Evolutionary conservation across 2,888 invertebrate genomes (phyloP), one percentile per base, ranked within the genome.

Genomic region (Exephanes ischioxanthus): DNA sequence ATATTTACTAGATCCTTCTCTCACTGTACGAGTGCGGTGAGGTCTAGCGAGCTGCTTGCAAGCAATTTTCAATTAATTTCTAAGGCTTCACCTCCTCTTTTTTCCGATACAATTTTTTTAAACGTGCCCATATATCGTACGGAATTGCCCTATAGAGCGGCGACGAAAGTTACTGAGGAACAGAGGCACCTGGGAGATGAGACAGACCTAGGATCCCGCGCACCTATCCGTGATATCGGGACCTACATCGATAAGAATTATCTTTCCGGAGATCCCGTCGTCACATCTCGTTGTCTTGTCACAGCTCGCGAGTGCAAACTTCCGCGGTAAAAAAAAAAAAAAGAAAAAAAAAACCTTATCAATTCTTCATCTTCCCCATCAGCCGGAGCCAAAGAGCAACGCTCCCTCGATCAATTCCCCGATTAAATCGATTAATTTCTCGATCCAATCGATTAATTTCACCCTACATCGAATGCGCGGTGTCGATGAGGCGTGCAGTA

Each of bases 161-260:
- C 51, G 33, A 45, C 45, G 11, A 7, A 73, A 68, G 7, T 70
- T 51, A 19, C 4, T n/a, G 14, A 55, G 48, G 41, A 80, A 48
- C 53, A 45, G 72, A 66, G 72, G 72, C 76, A 67, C 76, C 80
- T 58, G 55, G 19, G 58, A 41, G 84, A 72, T 77, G 77, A 67
- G 66, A 72, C 51, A 55, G 26, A 58, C 58, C 26, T 16, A n/a
- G 55, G 45, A n/a, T 75, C 75, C 33, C 33, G 67, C 45, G n/a
- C 67, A 73, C 22, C 14, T 30, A 63, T 45, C 30, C 51, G n/a
- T 68, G 80, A 83, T 90, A 88, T 87, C 87, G 73, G 85, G 83
- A 75, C 88, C 86, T 75, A 87, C 75, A 88, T 89, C 87, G 89
- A 89, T 88, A 90, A 87, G 85, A 67, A 48, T 70, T 77, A 77